Evolutionary conservation across 2,113 vertebrate species (phyloP).

Genomic region (Ranitomeya variabilis): DNA sequence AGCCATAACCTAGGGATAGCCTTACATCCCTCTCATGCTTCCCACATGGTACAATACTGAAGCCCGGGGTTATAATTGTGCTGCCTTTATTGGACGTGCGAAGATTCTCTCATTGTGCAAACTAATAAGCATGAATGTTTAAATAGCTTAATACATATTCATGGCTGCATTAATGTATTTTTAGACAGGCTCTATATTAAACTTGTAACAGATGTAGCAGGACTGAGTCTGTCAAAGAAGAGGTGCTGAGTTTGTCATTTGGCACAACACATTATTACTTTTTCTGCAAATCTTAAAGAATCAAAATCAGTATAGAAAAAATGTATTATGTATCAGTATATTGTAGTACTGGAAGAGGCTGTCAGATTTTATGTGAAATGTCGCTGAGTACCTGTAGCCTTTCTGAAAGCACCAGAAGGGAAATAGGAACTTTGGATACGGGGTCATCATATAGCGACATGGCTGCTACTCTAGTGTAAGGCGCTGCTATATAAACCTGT

Average conservation of each 20-base stretch:
- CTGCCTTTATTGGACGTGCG: conserved; percentile 11
- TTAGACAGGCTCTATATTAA: conserved; percentile 27
- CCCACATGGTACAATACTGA: background rate
- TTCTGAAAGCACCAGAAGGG: too few relatives aligned
- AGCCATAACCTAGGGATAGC: background rate
- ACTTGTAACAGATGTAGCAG: background rate
- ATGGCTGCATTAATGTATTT: conserved; percentile 45
- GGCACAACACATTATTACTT: background rate
- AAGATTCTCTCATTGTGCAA: conserved; percentile 26
- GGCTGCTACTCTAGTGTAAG: too few relatives aligned
- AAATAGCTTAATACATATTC: conserved; percentile 41
- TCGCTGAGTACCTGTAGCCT: too few relatives aligned
- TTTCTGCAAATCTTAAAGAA: too few relatives aligned
- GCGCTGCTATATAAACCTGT: too few relatives aligned
- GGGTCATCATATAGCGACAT: too few relatives aligned
- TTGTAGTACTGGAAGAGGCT: too few relatives aligned
- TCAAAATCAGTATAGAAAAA: too few relatives aligned
- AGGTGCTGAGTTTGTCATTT: background rate
- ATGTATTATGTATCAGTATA: too few relatives aligned
- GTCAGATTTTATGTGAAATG: too few relatives aligned
- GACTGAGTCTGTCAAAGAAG: background rate
- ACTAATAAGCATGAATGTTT: conserved; percentile 50
- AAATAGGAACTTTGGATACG: too few relatives aligned
- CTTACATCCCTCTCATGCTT: background rate
- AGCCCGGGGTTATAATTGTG: background rate